These are phyloP conservation scores for Parascotia fuliginaria DNA, from an alignment of 2,888 invertebrate species.

Conservation along the genomic window DNA sequence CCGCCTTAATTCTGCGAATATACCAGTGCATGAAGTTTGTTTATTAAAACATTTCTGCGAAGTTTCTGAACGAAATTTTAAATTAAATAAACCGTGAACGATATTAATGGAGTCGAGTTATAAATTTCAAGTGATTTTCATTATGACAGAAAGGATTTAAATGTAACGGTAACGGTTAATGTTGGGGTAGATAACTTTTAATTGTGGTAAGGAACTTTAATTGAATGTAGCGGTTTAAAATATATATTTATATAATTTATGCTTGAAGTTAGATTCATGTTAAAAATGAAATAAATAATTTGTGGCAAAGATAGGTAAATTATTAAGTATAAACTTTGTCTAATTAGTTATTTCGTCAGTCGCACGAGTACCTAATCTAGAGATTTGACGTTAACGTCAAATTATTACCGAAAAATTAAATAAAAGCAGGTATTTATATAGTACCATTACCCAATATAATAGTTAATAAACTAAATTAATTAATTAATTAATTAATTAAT, in stretches of 20 bases:
- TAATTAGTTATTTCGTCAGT: no score
- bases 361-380: no score
- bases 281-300: no score
- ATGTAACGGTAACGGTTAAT: constrained; percentile 23
- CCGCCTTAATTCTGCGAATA: constrained; percentile 4
- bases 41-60: constrained; percentile 60
- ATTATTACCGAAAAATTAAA: no score
- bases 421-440: no score
- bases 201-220: neutral
- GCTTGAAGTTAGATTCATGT: neutral
- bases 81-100: constrained; percentile 62
- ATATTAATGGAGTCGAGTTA: constrained; percentile 52
- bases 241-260: neutral
- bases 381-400: no score
- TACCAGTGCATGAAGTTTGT: constrained; percentile 41
- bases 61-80: constrained; percentile 54
- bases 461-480: no score
- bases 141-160: constrained; percentile 38
- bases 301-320: no score
- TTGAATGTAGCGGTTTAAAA: neutral
- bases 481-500: no score
- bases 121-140: constrained; percentile 47
- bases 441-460: no score
- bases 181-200: constrained; percentile 1
- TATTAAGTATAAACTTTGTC: no score